These are phyloP conservation scores for Yponomeuta sedellus DNA, from an alignment of 2,888 invertebrate genomes.

Conservation along the genomic window DNA sequence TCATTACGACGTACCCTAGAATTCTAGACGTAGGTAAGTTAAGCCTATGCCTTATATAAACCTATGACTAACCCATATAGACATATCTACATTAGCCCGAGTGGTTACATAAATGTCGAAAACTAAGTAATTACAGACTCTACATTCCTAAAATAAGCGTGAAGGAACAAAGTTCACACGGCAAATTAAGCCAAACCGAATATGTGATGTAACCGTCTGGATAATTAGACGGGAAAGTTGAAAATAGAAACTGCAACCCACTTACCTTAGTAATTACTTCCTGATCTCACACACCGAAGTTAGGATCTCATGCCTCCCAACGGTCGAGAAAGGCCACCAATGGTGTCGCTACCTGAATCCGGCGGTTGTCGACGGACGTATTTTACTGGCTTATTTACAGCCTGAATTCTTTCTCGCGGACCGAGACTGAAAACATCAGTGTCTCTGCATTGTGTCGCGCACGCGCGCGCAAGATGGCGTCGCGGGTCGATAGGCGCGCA, in stretches of 20 bases:
- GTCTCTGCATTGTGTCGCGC: constrained; percentile 44
- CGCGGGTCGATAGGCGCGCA: constrained; percentile 10
- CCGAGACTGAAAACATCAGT: constrained; percentile 57
- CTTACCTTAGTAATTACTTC: not conserved
- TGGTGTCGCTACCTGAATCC: not conserved
- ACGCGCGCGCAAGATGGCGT: constrained; percentile 14
- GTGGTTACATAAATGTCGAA: not conserved
- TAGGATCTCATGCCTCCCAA: not conserved
- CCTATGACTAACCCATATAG: not conserved
- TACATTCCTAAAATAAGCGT: too few relatives aligned
- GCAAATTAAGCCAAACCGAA: not conserved
- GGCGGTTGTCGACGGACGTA: constrained; percentile 8
- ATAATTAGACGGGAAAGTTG: not conserved
- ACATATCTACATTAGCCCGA: not conserved
- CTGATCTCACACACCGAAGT: not conserved
- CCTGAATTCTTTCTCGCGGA: constrained; percentile 42
- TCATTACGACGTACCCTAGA: too few relatives aligned
- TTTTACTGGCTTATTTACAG: constrained; percentile 37
- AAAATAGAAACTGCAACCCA: not conserved
- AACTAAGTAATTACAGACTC: not conserved
- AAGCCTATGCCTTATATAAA: constrained; percentile 1
- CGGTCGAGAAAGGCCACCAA: not conserved
- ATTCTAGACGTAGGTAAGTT: not conserved
- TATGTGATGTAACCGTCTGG: not conserved
- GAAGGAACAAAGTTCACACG: not conserved